phyloP scores from a whole-genome alignment of 2,797 vertebrate genomes.

The Amphiprion clarkii region DNA sequence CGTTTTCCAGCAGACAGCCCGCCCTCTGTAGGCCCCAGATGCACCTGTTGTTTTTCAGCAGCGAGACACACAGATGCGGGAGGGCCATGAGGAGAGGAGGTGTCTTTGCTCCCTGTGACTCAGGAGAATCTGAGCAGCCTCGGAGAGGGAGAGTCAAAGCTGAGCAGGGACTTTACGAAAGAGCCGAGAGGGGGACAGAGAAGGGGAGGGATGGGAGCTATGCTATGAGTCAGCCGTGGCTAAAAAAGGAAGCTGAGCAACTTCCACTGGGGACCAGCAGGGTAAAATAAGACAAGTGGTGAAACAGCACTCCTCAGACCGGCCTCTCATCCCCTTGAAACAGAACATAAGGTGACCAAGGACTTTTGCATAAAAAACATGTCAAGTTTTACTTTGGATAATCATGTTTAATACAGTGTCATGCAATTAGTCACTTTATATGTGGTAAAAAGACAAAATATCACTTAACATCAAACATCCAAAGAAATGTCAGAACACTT shows the following conservation, averaged over 20 bases:
- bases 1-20: slow-evolving; percentile 64
- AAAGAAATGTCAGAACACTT: slow-evolving; percentile 13
- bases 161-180: slow-evolving; percentile 57
- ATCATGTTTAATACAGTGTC: not conserved
- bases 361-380: slow-evolving; percentile 46
- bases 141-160: slow-evolving; percentile 44
- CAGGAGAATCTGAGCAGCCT: slow-evolving; percentile 79
- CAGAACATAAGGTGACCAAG: slow-evolving; percentile 49
- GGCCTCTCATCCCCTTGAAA: slow-evolving; percentile 47
- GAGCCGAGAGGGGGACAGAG: not conserved
- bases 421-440: not conserved
- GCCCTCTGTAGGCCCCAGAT: slow-evolving; percentile 47
- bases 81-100: slow-evolving; percentile 12
- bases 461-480: slow-evolving; percentile 8
- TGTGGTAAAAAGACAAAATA: not conserved
- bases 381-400: slow-evolving; percentile 43
- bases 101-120: slow-evolving; percentile 76
- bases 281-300: slow-evolving; percentile 75
- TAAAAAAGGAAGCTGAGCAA: slow-evolving; percentile 83
- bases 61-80: slow-evolving; percentile 33
- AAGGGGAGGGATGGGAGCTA: slow-evolving; percentile 3
- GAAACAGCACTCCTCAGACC: slow-evolving; percentile 68
- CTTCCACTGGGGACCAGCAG: slow-evolving; percentile 59
- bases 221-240: slow-evolving; percentile 80
- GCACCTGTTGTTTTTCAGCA: slow-evolving; percentile 83